A percentile compares a stretch with the other conserved stretches of the same genome.
Conservation (phyloP, 2,797 vertebrate genomes). For the Falco naumanni region DNA sequence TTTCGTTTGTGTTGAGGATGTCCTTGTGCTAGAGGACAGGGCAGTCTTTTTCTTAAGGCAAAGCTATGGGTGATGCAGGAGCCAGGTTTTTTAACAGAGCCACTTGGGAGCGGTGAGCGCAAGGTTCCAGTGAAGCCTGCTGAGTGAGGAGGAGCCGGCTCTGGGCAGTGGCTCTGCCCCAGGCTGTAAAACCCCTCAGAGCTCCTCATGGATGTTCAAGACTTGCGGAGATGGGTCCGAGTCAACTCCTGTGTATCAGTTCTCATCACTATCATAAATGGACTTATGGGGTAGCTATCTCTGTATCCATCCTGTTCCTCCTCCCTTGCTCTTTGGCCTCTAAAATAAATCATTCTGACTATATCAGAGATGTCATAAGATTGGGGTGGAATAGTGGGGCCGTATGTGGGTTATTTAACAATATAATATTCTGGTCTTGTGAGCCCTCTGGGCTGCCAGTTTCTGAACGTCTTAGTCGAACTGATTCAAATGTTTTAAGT, state of each 20-base stretch:
- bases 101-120: accelerated
- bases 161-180: not conserved
- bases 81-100: not conserved
- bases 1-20: not conserved
- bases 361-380: accelerated
- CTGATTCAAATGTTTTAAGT: no score
- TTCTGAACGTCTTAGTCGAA: not conserved
- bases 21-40: not conserved
- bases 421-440: accelerated
- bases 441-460: not conserved
- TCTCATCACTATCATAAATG: accelerated
- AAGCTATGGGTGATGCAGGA: accelerated
- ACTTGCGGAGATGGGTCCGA: not conserved
- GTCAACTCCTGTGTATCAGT: not conserved
- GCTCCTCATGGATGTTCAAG: not conserved
- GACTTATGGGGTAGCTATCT: not conserved
- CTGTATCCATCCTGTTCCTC: not conserved
- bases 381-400: not conserved
- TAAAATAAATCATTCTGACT: not conserved
- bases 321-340: not conserved
- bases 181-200: not conserved
- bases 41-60: not conserved
- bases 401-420: accelerated
- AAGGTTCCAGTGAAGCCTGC: not conserved
- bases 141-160: not conserved